Conservation (phyloP, 2,797 vertebrate species). For the Aratinga solstitialis region DNA sequence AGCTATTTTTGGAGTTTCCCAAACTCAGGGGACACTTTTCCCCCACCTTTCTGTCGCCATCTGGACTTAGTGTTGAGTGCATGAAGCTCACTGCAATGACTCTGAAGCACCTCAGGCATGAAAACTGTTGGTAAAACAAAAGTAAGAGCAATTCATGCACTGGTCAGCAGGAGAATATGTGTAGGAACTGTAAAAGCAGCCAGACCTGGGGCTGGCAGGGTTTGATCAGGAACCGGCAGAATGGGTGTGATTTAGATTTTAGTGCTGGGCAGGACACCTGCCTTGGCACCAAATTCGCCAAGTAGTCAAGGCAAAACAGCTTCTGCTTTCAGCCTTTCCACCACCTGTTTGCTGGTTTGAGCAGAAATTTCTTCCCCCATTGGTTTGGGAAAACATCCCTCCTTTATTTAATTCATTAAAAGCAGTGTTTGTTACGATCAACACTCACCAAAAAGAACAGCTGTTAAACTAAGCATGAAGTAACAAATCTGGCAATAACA, state of each 20-base stretch:
- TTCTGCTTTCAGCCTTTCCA: background rate
- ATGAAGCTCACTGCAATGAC: background rate
- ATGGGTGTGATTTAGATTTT: background rate
- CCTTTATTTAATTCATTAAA: background rate
- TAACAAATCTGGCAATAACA: background rate
- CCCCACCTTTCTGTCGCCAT: background rate
- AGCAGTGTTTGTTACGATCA: fast-evolving
- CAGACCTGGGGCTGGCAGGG: background rate
- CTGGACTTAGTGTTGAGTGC: background rate
- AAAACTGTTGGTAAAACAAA: background rate
- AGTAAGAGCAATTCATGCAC: background rate
- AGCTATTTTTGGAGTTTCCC: background rate
- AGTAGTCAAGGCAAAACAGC: fast-evolving
- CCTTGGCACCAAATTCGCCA: background rate
- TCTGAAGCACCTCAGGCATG: background rate
- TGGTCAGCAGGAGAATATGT: fast-evolving
- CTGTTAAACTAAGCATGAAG: background rate
- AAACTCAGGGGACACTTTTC: background rate
- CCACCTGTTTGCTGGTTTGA: background rate
- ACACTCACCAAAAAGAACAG: background rate
- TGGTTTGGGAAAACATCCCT: background rate
- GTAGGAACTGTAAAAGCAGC: background rate
- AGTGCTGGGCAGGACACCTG: background rate
- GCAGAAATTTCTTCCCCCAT: background rate
- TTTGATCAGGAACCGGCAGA: background rate